A percentile compares a stretch with the other conserved stretches of the same genome.
Evolutionary conservation across 2,888 invertebrate genomes (phyloP).

Genomic region (Magallana nippona): DNA sequence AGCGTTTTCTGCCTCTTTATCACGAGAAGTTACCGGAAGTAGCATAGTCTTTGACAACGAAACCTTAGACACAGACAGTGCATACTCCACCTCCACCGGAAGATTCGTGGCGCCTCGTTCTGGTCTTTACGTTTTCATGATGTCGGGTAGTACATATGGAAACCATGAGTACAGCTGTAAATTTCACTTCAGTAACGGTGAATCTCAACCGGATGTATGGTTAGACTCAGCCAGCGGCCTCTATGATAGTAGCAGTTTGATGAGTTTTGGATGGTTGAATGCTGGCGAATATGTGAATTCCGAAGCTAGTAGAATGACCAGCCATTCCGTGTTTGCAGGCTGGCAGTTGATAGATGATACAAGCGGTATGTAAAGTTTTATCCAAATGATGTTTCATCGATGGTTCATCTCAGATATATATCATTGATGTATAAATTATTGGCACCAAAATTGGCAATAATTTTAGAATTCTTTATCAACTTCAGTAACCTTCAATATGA

Average conservation of each 20-base stretch:
- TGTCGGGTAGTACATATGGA: background rate
- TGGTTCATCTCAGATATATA: too few species aligned
- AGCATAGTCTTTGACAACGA: background rate
- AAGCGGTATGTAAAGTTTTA: background rate
- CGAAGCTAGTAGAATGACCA: background rate
- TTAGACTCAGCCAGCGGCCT: background rate
- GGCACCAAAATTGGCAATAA: too few species aligned
- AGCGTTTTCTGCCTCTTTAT: background rate
- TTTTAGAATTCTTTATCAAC: too few species aligned
- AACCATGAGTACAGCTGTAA: background rate
- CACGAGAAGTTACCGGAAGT: background rate
- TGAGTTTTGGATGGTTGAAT: background rate
- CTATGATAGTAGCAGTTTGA: background rate
- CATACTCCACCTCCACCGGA: background rate
- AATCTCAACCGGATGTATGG: conserved; percentile 8
- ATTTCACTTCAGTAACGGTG: background rate
- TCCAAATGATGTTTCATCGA: too few species aligned
- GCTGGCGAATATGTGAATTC: background rate
- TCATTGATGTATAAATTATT: too few species aligned
- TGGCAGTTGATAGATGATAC: background rate
- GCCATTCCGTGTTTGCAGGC: background rate
- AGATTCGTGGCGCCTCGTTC: background rate
- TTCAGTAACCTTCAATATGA: too few species aligned
- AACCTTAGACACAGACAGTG: background rate
- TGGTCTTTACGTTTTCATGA: conserved; percentile 12